Percentiles rank a stretch among this genome's conserved stretches.
Conservation (phyloP, 2,888 invertebrate genomes). For the Ephialtes manifestator region DNA sequence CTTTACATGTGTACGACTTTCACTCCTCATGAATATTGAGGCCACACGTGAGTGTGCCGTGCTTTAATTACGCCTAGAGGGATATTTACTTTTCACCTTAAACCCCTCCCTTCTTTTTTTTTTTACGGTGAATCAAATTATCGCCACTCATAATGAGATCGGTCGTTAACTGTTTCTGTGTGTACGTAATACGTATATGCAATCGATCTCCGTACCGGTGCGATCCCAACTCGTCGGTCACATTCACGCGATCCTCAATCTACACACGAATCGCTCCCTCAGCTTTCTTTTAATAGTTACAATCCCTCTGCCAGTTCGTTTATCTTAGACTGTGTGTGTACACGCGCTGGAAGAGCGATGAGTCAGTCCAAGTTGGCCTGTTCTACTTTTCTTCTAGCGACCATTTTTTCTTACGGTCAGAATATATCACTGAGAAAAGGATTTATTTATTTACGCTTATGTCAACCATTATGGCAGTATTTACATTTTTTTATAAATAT, state of each 20-base stretch:
- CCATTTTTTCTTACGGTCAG: neutral
- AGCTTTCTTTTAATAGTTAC: constrained; percentile 38
- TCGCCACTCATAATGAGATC: constrained; percentile 36
- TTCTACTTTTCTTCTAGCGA: constrained; percentile 59
- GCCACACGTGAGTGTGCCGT: constrained; percentile 52
- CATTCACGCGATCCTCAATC: constrained; percentile 47
- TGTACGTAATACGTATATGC: constrained; percentile 12
- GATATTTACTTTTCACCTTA: constrained; percentile 59
- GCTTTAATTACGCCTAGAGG: constrained; percentile 62
- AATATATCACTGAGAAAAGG: neutral
- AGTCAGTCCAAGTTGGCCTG: constrained; percentile 55
- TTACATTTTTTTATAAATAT: too few species aligned
- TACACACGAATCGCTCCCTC: constrained; percentile 35
- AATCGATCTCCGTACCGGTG: constrained; percentile 43
- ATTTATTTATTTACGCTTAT: neutral
- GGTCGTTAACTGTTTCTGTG: constrained; percentile 33
- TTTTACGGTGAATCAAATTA: constrained; percentile 43
- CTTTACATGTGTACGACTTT: constrained; percentile 49
- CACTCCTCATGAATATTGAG: constrained; percentile 66
- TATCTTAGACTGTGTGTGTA: constrained; percentile 46
- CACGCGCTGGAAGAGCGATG: constrained; percentile 48
- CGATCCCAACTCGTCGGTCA: constrained; percentile 42
- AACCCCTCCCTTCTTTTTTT: neutral
- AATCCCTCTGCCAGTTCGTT: constrained; percentile 37
- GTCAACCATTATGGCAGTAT: neutral